These are phyloP conservation scores for Chionoecetes opilio DNA, from an alignment of 1,140 invertebrate species.

Conservation along the genomic window DNA sequence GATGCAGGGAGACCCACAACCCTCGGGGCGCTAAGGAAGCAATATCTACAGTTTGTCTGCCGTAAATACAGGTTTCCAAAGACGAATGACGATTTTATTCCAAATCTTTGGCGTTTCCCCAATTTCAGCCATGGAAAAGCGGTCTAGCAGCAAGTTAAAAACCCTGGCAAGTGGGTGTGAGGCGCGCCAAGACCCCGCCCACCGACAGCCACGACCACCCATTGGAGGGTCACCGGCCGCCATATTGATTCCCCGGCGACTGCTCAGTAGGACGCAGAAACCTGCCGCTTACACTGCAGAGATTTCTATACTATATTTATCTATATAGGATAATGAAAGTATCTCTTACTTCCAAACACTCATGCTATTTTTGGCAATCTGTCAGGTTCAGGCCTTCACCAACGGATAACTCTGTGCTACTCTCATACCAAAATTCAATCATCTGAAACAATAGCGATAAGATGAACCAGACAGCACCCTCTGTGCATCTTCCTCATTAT, in stretches of 20 bases:
- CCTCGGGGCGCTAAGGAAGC: constrained; percentile 71
- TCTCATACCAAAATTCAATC: neutral
- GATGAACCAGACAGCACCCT: neutral
- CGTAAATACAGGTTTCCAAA: constrained; percentile 78
- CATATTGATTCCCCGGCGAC: constrained; percentile 73
- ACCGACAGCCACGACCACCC: constrained; percentile 48
- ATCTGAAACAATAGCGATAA: neutral
- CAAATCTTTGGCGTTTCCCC: constrained; percentile 78
- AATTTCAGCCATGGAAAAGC: constrained; percentile 78
- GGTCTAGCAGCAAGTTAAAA: constrained; percentile 71
- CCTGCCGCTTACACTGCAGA: neutral
- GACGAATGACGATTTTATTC: constrained; percentile 80
- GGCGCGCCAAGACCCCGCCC: constrained; percentile 75
- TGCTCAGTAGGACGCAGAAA: constrained; percentile 62
- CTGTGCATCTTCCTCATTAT: constrained; percentile 48
- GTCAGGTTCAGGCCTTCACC: neutral
- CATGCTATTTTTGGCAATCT: no score
- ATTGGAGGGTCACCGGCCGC: constrained; percentile 63
- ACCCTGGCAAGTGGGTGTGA: constrained; percentile 76
- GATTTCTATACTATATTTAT: neutral
- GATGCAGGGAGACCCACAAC: constrained; percentile 50
- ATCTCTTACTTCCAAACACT: no score
- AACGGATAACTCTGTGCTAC: neutral
- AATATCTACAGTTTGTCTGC: constrained; percentile 76
- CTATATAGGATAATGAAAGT: neutral